These are phyloP conservation scores for Xiphophorus couchianus DNA, from an alignment of 2,113 vertebrate genomes.

Conservation along the genomic window DNA sequence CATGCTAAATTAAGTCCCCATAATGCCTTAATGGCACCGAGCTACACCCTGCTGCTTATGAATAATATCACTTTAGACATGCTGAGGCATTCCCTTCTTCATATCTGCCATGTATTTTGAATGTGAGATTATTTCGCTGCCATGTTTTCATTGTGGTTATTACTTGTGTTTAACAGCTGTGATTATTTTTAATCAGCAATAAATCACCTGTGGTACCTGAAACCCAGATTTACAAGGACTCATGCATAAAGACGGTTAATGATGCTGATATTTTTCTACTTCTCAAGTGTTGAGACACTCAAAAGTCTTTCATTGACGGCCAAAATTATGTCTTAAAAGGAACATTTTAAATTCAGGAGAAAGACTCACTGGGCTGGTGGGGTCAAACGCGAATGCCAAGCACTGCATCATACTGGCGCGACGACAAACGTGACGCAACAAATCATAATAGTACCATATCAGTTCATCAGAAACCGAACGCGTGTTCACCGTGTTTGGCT, in stretches of 20 bases:
- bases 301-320: neutral
- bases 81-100: slow-evolving; percentile 34
- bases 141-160: slow-evolving; percentile 25
- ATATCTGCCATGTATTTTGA: slow-evolving; percentile 43
- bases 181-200: slow-evolving; percentile 1
- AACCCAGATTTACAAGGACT: neutral
- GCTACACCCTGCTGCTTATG: slow-evolving; percentile 35
- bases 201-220: slow-evolving; percentile 31
- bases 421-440: too few species aligned
- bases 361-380: too few species aligned
- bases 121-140: slow-evolving; percentile 34
- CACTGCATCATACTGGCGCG: too few species aligned
- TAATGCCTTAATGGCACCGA: slow-evolving; percentile 68
- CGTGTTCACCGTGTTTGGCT: too few species aligned
- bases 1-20: slow-evolving; percentile 70
- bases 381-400: too few species aligned
- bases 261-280: neutral
- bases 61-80: slow-evolving; percentile 37
- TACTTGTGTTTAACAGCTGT: slow-evolving; percentile 1
- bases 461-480: too few species aligned
- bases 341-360: too few species aligned
- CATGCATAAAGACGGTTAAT: neutral
- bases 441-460: too few species aligned
- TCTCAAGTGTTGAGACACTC: neutral
- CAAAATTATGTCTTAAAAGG: neutral